These are phyloP conservation scores for Acanthochromis polyacanthus DNA, from an alignment of 2,113 vertebrate genomes.

Conservation along the genomic window DNA sequence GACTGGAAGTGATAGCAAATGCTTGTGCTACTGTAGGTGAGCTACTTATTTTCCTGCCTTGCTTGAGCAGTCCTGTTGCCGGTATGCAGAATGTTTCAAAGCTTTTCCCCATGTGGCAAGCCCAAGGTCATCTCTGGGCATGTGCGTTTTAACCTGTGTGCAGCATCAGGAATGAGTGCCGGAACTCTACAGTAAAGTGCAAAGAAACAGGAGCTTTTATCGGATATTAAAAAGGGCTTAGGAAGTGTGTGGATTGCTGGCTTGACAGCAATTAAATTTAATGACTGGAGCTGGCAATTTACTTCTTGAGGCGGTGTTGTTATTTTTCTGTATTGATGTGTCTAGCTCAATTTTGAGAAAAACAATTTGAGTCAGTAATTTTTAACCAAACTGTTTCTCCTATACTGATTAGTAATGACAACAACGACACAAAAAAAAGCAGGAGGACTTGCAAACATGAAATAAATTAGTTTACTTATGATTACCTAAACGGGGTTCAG, in stretches of 20 bases:
- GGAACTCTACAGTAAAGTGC: neutral
- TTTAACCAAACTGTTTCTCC: neutral
- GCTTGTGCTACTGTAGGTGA: neutral
- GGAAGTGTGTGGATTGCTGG: conserved; percentile 11
- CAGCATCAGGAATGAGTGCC: conserved; percentile 28
- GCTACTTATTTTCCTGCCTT: neutral
- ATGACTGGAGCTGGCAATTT: conserved; percentile 16
- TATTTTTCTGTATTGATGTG: neutral
- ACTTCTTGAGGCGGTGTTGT: conserved; percentile 1
- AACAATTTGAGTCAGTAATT: neutral
- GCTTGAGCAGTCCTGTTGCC: conserved; percentile 7
- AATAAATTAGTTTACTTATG: neutral
- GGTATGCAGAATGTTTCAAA: conserved; percentile 24
- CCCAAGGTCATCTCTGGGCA: conserved; percentile 36
- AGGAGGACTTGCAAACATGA: neutral
- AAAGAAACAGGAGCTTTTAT: conserved; percentile 1
- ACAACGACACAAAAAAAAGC: neutral
- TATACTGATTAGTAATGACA: neutral
- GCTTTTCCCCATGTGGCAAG: conserved; percentile 13
- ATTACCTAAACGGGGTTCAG: neutral
- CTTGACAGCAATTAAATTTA: conserved; percentile 1
- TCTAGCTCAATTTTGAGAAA: conserved; percentile 2
- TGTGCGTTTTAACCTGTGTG: conserved; percentile 30
- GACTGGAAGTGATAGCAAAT: neutral
- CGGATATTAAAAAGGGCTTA: conserved; percentile 19